A percentile compares a stretch with the other conserved stretches of the same genome.
Evolutionary conservation across 1,140 invertebrate genomes (phyloP).

Genomic region (Plectrocnemia conspersa): DNA sequence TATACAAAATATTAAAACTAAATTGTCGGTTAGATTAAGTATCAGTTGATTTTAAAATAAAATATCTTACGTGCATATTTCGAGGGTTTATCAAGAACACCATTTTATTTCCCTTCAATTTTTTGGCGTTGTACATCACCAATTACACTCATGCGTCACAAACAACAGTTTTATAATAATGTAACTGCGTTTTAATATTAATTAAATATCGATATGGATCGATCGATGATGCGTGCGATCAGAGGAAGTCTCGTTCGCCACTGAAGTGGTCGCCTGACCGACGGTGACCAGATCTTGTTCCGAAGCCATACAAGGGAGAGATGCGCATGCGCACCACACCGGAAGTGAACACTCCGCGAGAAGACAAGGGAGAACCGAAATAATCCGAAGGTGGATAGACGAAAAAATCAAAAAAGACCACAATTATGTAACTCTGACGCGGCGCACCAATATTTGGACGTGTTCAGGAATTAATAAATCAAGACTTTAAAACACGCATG

Average conservation of each 20-base stretch:
- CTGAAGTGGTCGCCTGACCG: not conserved
- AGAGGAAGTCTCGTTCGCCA: not conserved
- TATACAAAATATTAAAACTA: too few species aligned
- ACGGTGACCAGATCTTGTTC: conserved; percentile 4
- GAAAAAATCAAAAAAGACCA: conserved; percentile 9
- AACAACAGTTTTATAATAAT: not conserved
- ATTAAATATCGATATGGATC: not conserved
- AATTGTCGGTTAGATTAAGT: too few species aligned
- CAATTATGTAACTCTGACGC: conserved; percentile 12
- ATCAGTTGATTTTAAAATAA: not conserved
- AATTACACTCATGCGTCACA: not conserved
- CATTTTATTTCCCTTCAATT: conserved; percentile 11
- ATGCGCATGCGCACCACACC: conserved; percentile 3
- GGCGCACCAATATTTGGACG: too few species aligned
- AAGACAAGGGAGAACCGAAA: conserved; percentile 14
- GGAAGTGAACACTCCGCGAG: conserved; percentile 13
- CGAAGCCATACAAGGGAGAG: conserved; percentile 19
- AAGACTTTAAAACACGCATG: too few species aligned
- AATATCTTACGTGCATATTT: conserved; percentile 28
- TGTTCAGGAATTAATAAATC: too few species aligned
- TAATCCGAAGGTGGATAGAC: conserved; percentile 4
- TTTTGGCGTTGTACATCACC: conserved; percentile 28
- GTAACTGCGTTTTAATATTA: not conserved
- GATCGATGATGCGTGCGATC: not conserved
- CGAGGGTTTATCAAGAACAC: conserved; percentile 24